Percentiles rank a stretch among this genome's conserved stretches.
Conservation (phyloP, 30 jellyfish, hydroid and myxozoan genomes). For the Turritopsis rubra region DNA sequence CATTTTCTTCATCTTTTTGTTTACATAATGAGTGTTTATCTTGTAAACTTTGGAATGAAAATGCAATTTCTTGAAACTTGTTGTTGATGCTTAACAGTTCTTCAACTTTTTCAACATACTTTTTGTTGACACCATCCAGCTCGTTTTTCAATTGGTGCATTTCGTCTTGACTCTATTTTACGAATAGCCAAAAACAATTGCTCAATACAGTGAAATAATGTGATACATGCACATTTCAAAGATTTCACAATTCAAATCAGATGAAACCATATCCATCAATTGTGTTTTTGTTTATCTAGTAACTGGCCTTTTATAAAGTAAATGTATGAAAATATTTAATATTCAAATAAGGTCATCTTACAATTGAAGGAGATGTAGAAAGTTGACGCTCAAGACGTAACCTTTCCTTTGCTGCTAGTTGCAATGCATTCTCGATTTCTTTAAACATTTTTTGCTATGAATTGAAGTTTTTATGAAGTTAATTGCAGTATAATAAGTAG, state of each 20-base stretch:
- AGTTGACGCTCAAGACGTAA: slow-evolving; percentile 38
- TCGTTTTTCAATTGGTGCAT: not conserved
- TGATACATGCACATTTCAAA: not conserved
- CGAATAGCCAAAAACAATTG: not conserved
- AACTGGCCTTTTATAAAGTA: too few relatives aligned
- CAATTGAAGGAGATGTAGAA: slow-evolving; percentile 14
- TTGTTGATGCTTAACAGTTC: not conserved
- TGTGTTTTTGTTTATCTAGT: too few relatives aligned
- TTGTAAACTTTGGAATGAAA: not conserved
- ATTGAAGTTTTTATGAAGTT: not conserved
- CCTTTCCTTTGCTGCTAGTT: slow-evolving; percentile 38
- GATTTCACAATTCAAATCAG: too few relatives aligned
- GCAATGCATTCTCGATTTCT: slow-evolving; percentile 27
- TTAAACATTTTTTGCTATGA: slow-evolving; percentile 1
- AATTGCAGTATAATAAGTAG: not conserved
- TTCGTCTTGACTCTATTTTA: not conserved
- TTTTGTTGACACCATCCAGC: not conserved
- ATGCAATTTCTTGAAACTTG: not conserved
- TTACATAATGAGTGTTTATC: not conserved
- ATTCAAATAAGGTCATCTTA: not conserved
- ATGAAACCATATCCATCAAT: too few relatives aligned
- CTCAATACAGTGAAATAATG: not conserved
- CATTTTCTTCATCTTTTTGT: not conserved
- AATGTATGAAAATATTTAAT: too few relatives aligned
- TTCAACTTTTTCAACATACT: not conserved